Evolutionary conservation across 1,140 invertebrate species (phyloP).

Genomic region (Chironomus tepperi): DNA sequence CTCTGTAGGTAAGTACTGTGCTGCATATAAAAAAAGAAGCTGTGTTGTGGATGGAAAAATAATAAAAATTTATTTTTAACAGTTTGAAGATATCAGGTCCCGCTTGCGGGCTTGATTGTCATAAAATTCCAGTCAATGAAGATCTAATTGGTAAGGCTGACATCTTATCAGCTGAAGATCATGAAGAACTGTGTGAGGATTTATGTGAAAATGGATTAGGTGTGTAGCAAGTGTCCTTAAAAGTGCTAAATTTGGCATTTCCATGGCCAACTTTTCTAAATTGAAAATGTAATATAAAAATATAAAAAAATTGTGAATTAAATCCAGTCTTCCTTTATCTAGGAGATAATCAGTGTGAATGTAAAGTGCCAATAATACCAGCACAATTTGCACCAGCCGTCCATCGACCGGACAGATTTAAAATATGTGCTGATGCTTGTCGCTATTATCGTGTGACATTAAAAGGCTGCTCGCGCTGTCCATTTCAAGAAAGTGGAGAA

Average conservation of each 20-base stretch:
- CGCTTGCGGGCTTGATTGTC: background rate
- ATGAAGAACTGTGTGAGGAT: constrained; percentile 16
- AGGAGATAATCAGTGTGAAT: background rate
- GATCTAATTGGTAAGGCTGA: background rate
- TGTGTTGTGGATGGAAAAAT: background rate
- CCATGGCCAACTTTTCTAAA: no score
- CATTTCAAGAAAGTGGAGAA: background rate
- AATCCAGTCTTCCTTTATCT: background rate
- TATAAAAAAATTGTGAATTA: no score
- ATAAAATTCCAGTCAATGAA: background rate
- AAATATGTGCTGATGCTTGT: background rate
- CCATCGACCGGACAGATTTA: background rate
- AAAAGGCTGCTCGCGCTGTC: background rate
- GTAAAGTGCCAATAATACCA: background rate
- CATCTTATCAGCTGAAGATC: background rate
- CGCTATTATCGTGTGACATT: background rate
- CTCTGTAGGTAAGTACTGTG: constrained; percentile 39
- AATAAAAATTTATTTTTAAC: constrained; percentile 17
- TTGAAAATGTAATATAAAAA: no score
- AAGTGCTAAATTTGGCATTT: background rate
- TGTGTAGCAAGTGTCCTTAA: background rate
- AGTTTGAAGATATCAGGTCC: background rate
- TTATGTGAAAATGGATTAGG: constrained; percentile 24
- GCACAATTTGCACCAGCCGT: background rate
- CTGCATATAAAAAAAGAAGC: no score